phyloP scores from a whole-genome alignment of 2,113 vertebrate genomes.

The Podarcis muralis region DNA sequence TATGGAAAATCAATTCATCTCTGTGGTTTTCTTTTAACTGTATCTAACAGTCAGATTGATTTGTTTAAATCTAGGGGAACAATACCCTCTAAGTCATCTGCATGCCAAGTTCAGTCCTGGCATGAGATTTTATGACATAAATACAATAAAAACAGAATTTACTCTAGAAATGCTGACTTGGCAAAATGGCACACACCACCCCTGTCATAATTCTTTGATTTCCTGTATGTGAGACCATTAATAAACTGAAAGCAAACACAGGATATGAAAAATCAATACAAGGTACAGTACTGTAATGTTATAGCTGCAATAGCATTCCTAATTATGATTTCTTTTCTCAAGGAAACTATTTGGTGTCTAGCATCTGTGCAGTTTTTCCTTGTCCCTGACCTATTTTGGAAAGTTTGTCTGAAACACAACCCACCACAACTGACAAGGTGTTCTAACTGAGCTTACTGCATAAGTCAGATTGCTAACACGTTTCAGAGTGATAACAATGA shows the following conservation, averaged over 20 bases:
- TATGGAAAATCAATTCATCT: slow-evolving; percentile 8
- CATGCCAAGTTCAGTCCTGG: slow-evolving; percentile 64
- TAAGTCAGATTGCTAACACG: slow-evolving; percentile 40
- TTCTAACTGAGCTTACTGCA: slow-evolving; percentile 7
- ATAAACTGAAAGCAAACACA: slow-evolving; percentile 65
- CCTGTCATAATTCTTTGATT: slow-evolving; percentile 66
- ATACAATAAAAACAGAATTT: slow-evolving; percentile 63
- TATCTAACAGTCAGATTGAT: slow-evolving; percentile 44
- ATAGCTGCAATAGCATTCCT: slow-evolving; percentile 53
- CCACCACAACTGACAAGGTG: slow-evolving; percentile 27
- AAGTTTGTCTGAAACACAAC: slow-evolving; percentile 20
- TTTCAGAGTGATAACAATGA: accelerated
- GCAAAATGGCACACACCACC: slow-evolving; percentile 31
- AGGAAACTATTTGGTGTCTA: not conserved
- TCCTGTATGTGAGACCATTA: slow-evolving; percentile 64
- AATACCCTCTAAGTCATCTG: slow-evolving; percentile 9
- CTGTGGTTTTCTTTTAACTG: not conserved
- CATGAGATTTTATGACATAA: slow-evolving; percentile 53
- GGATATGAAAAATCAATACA: slow-evolving; percentile 67
- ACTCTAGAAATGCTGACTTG: slow-evolving; percentile 68
- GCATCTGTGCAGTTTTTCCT: slow-evolving; percentile 52
- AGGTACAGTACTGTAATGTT: not conserved
- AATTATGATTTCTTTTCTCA: slow-evolving; percentile 60
- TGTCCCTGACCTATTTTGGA: not conserved
- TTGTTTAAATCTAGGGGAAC: slow-evolving; percentile 49